Conservation (phyloP, 1,140 invertebrate species). For the Dendrolimus kikuchii region DNA sequence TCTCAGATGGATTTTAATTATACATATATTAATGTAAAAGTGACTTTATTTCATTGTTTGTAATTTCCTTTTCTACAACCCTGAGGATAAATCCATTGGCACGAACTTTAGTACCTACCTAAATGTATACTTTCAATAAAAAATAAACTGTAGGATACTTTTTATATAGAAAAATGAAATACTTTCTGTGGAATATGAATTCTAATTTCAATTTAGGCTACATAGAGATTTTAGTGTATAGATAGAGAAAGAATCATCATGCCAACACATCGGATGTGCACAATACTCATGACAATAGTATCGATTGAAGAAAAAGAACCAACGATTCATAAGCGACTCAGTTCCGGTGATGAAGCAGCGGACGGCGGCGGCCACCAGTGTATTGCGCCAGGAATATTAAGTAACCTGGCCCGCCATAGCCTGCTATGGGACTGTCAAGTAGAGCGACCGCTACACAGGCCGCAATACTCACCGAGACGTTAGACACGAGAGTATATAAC, state of each 20-base stretch:
- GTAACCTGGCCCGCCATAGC: slow-evolving; percentile 3
- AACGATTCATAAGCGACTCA: slow-evolving; percentile 31
- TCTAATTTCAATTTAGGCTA: too few species aligned
- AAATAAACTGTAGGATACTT: too few species aligned
- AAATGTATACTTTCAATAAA: too few species aligned
- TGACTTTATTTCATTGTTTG: too few species aligned
- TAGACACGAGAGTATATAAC: neutral
- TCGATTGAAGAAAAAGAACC: slow-evolving; percentile 43
- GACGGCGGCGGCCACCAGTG: slow-evolving; percentile 28
- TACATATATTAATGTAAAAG: too few species aligned
- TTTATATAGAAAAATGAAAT: too few species aligned
- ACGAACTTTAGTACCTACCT: too few species aligned
- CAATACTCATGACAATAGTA: slow-evolving; percentile 28
- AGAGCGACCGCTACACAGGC: slow-evolving; percentile 9
- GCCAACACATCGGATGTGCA: slow-evolving; percentile 5
- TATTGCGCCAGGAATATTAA: slow-evolving; percentile 38
- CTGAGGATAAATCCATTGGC: too few species aligned
- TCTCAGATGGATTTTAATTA: too few species aligned
- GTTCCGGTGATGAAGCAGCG: slow-evolving; percentile 39
- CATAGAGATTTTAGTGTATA: too few species aligned
- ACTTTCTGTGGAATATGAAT: too few species aligned
- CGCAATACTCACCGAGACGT: neutral
- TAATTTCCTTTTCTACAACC: too few species aligned
- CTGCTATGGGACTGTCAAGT: slow-evolving; percentile 11
- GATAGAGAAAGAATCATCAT: neutral